Conservation (phyloP, 2,113 vertebrate genomes). For the Leptosomus discolor region DNA sequence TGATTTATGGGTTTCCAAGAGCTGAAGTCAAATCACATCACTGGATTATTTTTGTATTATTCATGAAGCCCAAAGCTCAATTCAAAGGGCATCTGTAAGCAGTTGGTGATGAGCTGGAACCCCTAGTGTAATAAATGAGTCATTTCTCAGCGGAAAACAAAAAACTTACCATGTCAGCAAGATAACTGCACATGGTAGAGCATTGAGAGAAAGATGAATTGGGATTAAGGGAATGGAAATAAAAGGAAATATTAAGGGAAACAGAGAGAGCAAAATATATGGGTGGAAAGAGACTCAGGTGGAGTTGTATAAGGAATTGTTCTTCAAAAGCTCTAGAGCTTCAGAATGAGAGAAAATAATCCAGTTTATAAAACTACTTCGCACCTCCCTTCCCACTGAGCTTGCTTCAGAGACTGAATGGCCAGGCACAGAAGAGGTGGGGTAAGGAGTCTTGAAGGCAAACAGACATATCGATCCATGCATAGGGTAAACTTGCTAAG, state of each 20-base stretch:
- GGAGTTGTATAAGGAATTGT: neutral
- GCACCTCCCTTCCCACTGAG: neutral
- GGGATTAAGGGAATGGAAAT: neutral
- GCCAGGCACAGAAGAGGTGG: neutral
- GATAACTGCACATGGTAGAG: neutral
- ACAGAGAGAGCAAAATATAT: neutral
- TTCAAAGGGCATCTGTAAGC: conserved; percentile 47
- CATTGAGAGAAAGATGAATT: neutral
- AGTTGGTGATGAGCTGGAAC: conserved; percentile 44
- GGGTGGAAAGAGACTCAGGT: neutral
- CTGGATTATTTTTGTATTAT: conserved; percentile 55
- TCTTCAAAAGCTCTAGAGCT: neutral
- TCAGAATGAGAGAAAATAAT: neutral
- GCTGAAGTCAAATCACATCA: conserved; percentile 38
- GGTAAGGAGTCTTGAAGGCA: neutral
- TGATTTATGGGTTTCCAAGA: conserved; percentile 60
- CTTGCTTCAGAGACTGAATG: neutral
- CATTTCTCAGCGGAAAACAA: conserved; percentile 53
- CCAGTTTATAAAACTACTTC: neutral
- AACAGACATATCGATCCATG: neutral
- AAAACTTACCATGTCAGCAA: conserved; percentile 51
- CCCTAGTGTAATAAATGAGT: conserved; percentile 67
- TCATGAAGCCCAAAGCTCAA: conserved; percentile 57
- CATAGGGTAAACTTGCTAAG: neutral
- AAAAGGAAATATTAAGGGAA: neutral